Evolutionary conservation across 2,888 invertebrate species (phyloP), one percentile per base, ranked within the genome.

Genomic region (Platycheirus rosarum): DNA sequence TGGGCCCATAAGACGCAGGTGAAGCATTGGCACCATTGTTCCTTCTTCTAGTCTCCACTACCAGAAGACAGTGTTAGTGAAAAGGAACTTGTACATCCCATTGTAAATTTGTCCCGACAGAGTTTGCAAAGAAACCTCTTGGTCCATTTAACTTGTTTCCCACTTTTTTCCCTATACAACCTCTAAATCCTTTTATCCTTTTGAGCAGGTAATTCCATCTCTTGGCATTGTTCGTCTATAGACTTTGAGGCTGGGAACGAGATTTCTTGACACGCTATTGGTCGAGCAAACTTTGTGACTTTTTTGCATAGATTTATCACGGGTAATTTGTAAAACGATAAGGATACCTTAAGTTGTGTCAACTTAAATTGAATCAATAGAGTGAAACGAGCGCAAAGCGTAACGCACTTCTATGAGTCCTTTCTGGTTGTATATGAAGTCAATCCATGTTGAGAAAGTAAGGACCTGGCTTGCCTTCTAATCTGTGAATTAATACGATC

Each of bases 251-350:
- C 26, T 18, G 26, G 16, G 9, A 40, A 51, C 23, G 8, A 26
- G 53, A 35, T 51, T 71, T 5, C 32, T 18, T 42, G 53, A 53
- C 44, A 49, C 46, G 42, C 26, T 51, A 46, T 73, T n/a, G 48
- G 53, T 49, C 23, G 20, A 55, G 55, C n/a, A n/a, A 8, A 26
- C 44, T 68, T 51, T 44, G 51, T 51, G 66, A 66, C 0, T 20
- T 13, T 13, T 37, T 0, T 51, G 3, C 40, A 53, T 37, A 57
- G 57, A 44, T 62, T 57, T 80, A 70, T 80, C 65, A 65, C 51
- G 57, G 49, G 49, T 42, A 80, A 75, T 75, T 80, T 75, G 70
- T 70, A 60, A 60, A 75, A 75, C 75, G 79, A 75, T 65, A 70
- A 75, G 51, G 65, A 75, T 16, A 51, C 60, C 44, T 49, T 60